A percentile compares a stretch with the other conserved stretches of the same genome.
These are phyloP conservation scores for Druceiella hillmani DNA, from an alignment of 2,888 invertebrate species.

Conservation along the genomic window DNA sequence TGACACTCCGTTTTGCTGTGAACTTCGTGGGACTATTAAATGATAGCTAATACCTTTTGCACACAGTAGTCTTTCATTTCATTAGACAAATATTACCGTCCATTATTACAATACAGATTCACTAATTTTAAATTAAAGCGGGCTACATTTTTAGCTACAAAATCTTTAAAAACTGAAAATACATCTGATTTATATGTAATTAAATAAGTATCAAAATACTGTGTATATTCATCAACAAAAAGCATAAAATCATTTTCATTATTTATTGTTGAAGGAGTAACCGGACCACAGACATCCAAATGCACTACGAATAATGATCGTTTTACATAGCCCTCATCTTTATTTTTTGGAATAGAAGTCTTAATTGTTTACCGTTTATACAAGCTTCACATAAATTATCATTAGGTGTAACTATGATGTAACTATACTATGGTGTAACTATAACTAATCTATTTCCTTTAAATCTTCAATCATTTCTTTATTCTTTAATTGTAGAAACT, in stretches of 20 bases:
- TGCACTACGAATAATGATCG: conserved; percentile 30
- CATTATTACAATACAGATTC: conserved; percentile 29
- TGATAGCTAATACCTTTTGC: conserved; percentile 28
- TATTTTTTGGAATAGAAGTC: conserved; percentile 29
- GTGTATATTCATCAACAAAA: conserved; percentile 30
- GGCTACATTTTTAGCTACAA: conserved; percentile 22
- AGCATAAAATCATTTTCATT: conserved; percentile 29
- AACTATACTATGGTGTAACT: too few species aligned
- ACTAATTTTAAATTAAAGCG: conserved; percentile 28
- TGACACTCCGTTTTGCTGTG: conserved; percentile 32
- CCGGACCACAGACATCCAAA: conserved; percentile 30
- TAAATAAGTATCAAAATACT: conserved; percentile 29
- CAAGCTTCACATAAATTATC: conserved; percentile 31
- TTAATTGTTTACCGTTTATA: conserved; percentile 30
- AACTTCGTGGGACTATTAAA: conserved; percentile 33
- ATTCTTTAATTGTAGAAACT: too few species aligned
- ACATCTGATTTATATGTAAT: conserved; percentile 28
- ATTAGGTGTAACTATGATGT: too few species aligned
- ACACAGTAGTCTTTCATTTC: conserved; percentile 26
- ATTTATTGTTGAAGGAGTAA: conserved; percentile 28
- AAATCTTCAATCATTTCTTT: too few species aligned
- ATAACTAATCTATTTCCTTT: too few species aligned
- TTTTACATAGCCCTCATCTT: conserved; percentile 25
- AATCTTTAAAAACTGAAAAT: conserved; percentile 24
- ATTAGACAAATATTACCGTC: conserved; percentile 28